Conservation (phyloP, 1,140 invertebrate genomes). For the Lasioglossum baleicum region DNA sequence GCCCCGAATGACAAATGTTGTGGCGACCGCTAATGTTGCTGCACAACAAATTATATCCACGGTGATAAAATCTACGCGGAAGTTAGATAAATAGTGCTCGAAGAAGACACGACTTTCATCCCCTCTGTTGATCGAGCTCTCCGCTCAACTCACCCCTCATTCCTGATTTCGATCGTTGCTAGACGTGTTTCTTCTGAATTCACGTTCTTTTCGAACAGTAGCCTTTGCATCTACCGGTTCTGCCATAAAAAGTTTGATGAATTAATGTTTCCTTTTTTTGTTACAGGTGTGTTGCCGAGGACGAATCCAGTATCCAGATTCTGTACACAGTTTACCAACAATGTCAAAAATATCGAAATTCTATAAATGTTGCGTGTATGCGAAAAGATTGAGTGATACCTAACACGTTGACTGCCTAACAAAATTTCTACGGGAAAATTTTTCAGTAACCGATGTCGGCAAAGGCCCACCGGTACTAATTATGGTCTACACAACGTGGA, state of each 20-base stretch:
- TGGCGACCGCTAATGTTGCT: constrained; percentile 73
- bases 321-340: background rate
- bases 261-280: background rate
- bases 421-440: too few relatives aligned
- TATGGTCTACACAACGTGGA: background rate
- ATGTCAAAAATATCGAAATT: background rate
- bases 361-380: background rate
- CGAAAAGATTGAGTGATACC: background rate
- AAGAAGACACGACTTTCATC: constrained; percentile 3
- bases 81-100: constrained; percentile 55
- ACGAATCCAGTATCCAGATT: background rate
- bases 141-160: background rate
- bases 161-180: background rate
- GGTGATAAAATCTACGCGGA: constrained; percentile 69
- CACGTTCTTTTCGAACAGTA: too few relatives aligned
- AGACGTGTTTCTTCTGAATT: background rate
- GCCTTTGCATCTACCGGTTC: background rate
- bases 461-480: background rate
- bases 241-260: too few relatives aligned
- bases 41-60: constrained; percentile 78
- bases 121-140: background rate
- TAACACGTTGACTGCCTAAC: background rate
- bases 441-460: background rate
- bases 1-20: constrained; percentile 76
- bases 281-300: constrained; percentile 11